A percentile compares a stretch with the other conserved stretches of the same genome.
phyloP scores from a whole-genome alignment of 1,140 invertebrate genomes.

The Sipha flava region DNA sequence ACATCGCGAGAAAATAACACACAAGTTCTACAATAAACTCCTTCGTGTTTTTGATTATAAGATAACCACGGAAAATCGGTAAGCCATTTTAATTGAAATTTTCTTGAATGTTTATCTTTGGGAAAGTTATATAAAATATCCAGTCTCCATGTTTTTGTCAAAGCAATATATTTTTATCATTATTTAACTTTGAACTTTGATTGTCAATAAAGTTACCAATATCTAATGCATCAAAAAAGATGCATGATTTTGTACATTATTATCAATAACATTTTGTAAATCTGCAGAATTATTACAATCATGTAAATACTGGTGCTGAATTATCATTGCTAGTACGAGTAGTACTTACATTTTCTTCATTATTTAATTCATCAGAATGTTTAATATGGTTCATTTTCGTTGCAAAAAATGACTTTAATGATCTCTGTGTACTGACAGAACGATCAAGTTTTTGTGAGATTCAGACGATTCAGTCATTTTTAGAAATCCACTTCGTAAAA shows the following conservation, averaged over 20 bases:
- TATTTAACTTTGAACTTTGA: neutral
- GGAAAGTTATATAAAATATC: neutral
- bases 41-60: constrained; percentile 6
- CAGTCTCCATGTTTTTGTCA: neutral
- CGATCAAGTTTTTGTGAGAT: too few species aligned
- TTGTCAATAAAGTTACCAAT: neutral
- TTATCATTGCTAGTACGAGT: too few species aligned
- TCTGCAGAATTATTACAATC: neutral
- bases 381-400: too few species aligned
- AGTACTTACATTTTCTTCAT: too few species aligned
- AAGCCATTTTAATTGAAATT: constrained; percentile 16
- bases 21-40: neutral
- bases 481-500: too few species aligned
- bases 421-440: neutral
- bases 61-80: constrained; percentile 14
- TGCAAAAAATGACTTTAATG: neutral
- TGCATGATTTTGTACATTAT: neutral
- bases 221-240: neutral
- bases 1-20: neutral
- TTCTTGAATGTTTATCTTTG: neutral
- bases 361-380: neutral
- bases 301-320: too few species aligned
- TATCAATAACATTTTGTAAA: neutral
- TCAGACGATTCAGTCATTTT: too few species aligned
- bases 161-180: neutral